A percentile compares a stretch with the other conserved stretches of the same genome.
Evolutionary conservation across 2,888 invertebrate species (phyloP).

Genomic region (Leuctra nigra): DNA sequence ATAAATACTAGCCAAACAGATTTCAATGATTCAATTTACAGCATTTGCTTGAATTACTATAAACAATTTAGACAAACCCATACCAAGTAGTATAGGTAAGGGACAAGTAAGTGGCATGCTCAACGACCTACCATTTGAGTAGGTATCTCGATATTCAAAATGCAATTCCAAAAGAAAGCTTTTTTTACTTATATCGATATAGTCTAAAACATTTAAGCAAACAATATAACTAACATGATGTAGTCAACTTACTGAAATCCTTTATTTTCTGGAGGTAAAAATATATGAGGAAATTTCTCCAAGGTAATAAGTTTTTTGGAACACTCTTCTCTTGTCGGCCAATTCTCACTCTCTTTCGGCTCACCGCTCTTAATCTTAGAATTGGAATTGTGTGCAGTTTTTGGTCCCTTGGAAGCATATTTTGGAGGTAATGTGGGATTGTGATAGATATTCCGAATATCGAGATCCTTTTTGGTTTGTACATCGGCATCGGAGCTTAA

Average conservation of each 20-base stretch:
- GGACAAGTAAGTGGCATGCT: too few species aligned
- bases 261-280: slow-evolving; percentile 70
- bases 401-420: slow-evolving; percentile 6
- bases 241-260: slow-evolving; percentile 56
- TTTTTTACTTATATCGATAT: background rate
- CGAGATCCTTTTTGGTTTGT: slow-evolving; percentile 16
- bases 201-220: too few species aligned
- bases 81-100: too few species aligned
- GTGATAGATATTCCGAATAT: slow-evolving; percentile 6
- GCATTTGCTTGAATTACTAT: too few species aligned
- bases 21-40: too few species aligned
- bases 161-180: background rate
- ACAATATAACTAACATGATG: too few species aligned
- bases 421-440: slow-evolving; percentile 8
- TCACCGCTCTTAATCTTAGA: slow-evolving; percentile 32
- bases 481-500: slow-evolving; percentile 2
- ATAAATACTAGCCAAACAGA: too few species aligned
- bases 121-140: background rate
- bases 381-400: slow-evolving; percentile 32
- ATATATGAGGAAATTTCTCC: slow-evolving; percentile 55
- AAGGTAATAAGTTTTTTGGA: slow-evolving; percentile 35
- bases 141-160: background rate
- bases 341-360: slow-evolving; percentile 47
- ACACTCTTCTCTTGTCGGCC: slow-evolving; percentile 50
- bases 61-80: too few species aligned